Evolutionary conservation across 1,140 invertebrate species (phyloP).

Genomic region (Meloidogyne hapla): DNA sequence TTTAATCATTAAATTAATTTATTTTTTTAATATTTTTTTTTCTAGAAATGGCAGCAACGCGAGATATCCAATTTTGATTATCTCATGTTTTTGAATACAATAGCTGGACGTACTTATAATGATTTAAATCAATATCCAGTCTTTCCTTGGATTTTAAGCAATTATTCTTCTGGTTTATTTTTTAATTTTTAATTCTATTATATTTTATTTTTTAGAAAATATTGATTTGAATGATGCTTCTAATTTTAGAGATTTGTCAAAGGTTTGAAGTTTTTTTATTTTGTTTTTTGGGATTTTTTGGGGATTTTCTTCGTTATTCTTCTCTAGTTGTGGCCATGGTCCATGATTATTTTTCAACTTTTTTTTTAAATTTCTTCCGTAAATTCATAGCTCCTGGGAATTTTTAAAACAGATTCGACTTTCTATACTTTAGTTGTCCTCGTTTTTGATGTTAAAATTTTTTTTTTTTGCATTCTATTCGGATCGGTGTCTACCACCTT

Average conservation of each 20-base stretch:
- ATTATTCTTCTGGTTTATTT: constrained; percentile 77
- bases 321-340: too few species aligned
- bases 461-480: too few species aligned
- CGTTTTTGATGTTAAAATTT: too few species aligned
- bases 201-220: constrained; percentile 75
- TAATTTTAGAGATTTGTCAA: constrained; percentile 96
- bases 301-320: too few species aligned
- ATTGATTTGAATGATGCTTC: constrained; percentile 90
- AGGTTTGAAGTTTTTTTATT: constrained; percentile 71
- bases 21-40: neutral
- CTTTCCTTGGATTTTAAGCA: constrained; percentile 97
- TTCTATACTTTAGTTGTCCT: too few species aligned
- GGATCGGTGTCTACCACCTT: too few species aligned
- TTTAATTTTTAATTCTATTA: neutral
- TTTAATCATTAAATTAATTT: neutral
- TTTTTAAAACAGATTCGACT: too few species aligned
- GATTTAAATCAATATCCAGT: constrained; percentile 98
- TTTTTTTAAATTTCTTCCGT: too few species aligned
- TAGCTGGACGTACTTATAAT: constrained; percentile 96
- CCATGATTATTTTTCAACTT: too few species aligned
- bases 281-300: too few species aligned
- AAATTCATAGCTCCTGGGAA: too few species aligned
- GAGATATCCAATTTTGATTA: constrained; percentile 99
- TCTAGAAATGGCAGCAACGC: constrained; percentile 85
- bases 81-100: constrained; percentile 98